Conservation (phyloP, 1,140 invertebrate genomes). For the Coptotermes formosanus region DNA sequence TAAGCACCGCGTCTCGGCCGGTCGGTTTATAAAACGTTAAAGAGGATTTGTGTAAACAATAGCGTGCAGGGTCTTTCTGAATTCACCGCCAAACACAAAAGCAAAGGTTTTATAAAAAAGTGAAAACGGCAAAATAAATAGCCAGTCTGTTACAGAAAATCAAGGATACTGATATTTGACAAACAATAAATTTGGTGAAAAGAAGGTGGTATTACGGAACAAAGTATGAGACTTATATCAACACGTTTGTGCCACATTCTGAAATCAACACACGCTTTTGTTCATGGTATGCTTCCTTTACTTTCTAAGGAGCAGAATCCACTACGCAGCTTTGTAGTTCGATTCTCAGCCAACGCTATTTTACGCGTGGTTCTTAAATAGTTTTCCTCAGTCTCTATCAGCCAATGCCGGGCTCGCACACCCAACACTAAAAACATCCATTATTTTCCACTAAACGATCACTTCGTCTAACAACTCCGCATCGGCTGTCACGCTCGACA, state of each 20-base stretch:
- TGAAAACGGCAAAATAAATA: not conserved
- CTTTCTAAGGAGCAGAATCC: not conserved
- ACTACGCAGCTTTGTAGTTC: not conserved
- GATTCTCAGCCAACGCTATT: no score
- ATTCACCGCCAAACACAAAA: not conserved
- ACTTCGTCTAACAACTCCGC: no score
- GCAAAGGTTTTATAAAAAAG: not conserved
- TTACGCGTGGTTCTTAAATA: no score
- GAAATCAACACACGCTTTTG: not conserved
- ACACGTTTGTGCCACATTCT: not conserved
- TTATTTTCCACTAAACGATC: no score
- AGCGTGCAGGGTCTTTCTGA: not conserved
- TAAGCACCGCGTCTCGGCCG: not conserved
- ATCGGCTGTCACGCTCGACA: no score
- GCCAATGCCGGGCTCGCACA: no score
- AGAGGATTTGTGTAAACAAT: not conserved
- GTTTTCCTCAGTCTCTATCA: no score
- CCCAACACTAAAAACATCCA: no score
- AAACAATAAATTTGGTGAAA: not conserved
- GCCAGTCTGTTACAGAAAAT: not conserved
- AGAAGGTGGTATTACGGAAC: not conserved
- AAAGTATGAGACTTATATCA: not conserved
- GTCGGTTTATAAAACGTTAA: not conserved
- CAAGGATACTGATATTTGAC: not conserved
- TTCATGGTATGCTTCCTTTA: not conserved